Base-by-base conservation (phyloP, 2,888 invertebrate species). In the Aethes cnicana region DNA sequence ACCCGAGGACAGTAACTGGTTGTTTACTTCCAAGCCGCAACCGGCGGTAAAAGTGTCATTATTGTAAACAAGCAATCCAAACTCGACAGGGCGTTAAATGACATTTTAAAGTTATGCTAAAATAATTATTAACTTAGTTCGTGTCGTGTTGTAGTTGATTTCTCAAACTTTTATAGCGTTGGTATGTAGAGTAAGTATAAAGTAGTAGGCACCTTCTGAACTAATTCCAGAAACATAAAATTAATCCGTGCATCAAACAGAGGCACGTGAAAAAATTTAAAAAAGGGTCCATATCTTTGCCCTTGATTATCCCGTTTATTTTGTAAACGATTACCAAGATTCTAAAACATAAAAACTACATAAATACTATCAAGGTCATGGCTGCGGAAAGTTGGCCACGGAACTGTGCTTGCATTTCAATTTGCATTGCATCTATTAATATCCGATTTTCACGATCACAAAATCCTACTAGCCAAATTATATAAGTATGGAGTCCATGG, bases 1-100 rank as follows among this genome's bases (percentile, higher is more conserved):
- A 64, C 12, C 37, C 21, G 36, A 46, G 39, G 47, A 43, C 47
- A 50, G n/a, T n/a, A n/a, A n/a, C 42, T 7, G 9, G 32, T 37
- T 50, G 30, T 25, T 32, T 49, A 33, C 14, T 28, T 28, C 11
- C 17, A 21, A 32, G 25, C 46, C 46, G 20, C 39, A 26, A 26
- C 14, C 17, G 20, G 17, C 7, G 36, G 35, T 49, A 43, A 50
- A 32, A 39, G 32, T 25, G 33, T 12, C 35, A 21, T 17, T 25
- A 43, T 32, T 32, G 32, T 32, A 4, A 8, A 28, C 18, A 17
- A 2, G 11, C 18, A 18, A 44, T 30, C 37, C 12, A 44, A 44
- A 37, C 30, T 32, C 37, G 23, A 18, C 26, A 14, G 11, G 14
- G n/a, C 9, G 21, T 33, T 35, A 33, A 30, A 32, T 32, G 21